Base-by-base conservation (phyloP, 2,888 invertebrate species). In the Ganaspis brasiliensis region DNA sequence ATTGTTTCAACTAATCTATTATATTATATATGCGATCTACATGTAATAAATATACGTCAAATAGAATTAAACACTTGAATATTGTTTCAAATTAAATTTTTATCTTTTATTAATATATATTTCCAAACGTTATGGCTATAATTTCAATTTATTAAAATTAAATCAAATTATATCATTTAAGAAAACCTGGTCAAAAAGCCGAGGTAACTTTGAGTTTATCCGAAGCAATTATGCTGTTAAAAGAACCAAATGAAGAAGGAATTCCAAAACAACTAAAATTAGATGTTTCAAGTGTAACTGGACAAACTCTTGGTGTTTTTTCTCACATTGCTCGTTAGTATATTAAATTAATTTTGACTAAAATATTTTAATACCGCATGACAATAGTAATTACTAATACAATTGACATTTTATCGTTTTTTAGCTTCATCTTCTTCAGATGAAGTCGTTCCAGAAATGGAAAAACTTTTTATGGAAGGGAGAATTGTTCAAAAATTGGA, bases 401-500 rank as follows among this genome's bases (percentile, higher is more conserved):
- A 73, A 70, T 12, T 26, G 73, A 75, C 12, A 26, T 16, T 9
- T 45, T 8, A 67, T 45, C 21, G 10, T 67, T 75, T 61, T 86
- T 78, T 86, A 95, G 95, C 95, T 81, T 91, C 93, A 56, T 93
- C 93, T 70, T 91, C 88, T 89, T 93, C 94, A 2, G 95, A 95
- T 91, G 92, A 95, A 52, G 94, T 95, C 61, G 93, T 95, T 57
- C 95, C 96, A 49, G 97, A 97, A 91, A 93, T 94, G 45, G 97
- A 97, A 86, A 97, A 97, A 89, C 92, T 98, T 4, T 95, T 94
- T 80, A 95, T 99, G 94, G 98, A 98, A 92, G 99, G 99, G 0
- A 95, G 97, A 89, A 98, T 99, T 86, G 97, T 98, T n/a, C 98
- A 98, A 90, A 97, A 98, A 90, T 93, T 98, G 40, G 99, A 99